Evolutionary conservation across 2,888 invertebrate genomes (phyloP).

Genomic region (Hydrotaea cyrtoneurina): DNA sequence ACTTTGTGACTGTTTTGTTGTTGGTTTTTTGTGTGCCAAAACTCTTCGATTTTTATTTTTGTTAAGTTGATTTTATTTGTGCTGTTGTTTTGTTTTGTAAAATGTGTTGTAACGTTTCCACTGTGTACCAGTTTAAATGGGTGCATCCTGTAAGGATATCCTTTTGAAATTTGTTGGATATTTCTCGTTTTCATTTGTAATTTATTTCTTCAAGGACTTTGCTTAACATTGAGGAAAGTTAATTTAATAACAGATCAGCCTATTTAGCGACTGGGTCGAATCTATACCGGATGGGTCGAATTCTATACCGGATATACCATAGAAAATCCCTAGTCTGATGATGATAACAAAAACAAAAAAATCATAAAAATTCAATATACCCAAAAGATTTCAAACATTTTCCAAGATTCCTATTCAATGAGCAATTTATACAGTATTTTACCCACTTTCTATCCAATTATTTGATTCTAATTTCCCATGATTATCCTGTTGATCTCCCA

Average conservation of each 20-base stretch:
- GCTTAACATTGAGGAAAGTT: slow-evolving; percentile 29
- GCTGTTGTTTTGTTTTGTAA: slow-evolving; percentile 11
- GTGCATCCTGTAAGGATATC: slow-evolving; percentile 45
- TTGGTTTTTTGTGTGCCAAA: neutral
- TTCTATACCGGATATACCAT: too few species aligned
- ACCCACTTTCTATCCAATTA: too few species aligned
- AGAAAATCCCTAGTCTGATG: too few species aligned
- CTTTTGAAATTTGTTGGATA: slow-evolving; percentile 12
- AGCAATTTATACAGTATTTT: too few species aligned
- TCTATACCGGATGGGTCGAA: too few species aligned
- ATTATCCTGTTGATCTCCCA: too few species aligned
- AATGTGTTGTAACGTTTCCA: neutral
- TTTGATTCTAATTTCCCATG: too few species aligned
- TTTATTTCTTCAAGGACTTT: neutral
- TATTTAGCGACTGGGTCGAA: too few species aligned
- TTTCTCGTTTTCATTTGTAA: neutral
- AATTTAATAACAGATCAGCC: slow-evolving; percentile 29
- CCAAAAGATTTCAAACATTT: too few species aligned
- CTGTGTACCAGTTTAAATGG: slow-evolving; percentile 22
- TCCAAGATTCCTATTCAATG: too few species aligned
- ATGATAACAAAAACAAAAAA: too few species aligned
- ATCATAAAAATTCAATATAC: too few species aligned
- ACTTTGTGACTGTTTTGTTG: slow-evolving; percentile 32
- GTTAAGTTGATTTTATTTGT: slow-evolving; percentile 19
- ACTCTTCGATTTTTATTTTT: neutral